These are phyloP conservation scores for Lethenteron reissneri DNA, from an alignment of 2,113 vertebrate species.

Conservation along the genomic window DNA sequence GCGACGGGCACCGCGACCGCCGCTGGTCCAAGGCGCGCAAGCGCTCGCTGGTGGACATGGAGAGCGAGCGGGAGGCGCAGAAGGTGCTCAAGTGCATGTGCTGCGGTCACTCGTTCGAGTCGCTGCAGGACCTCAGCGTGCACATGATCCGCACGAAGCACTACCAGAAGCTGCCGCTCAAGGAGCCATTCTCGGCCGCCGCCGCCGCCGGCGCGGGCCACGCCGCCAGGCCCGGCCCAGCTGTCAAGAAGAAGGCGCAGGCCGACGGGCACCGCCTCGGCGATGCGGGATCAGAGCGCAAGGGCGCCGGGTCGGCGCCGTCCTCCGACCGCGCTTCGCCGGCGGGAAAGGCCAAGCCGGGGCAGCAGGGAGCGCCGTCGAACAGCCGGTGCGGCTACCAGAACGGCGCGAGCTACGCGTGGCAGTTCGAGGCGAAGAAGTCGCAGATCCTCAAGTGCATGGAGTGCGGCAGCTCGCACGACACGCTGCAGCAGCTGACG, in stretches of 20 bases:
- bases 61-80: constrained; percentile 79
- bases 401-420: constrained; percentile 88
- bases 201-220: no score
- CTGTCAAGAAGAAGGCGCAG: no score
- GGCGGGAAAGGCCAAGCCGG: no score
- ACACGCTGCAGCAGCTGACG: constrained; percentile 84
- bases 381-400: constrained; percentile 88
- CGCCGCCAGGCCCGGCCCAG: no score
- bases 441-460: constrained; percentile 96
- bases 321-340: no score
- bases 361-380: constrained; percentile 10
- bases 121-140: constrained; percentile 85
- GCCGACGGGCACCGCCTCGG: no score
- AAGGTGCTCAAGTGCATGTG: constrained; percentile 98
- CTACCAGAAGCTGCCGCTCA: constrained; percentile 99
- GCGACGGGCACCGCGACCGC: constrained; percentile 47
- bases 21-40: constrained; percentile 75
- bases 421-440: constrained; percentile 98
- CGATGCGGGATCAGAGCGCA: no score
- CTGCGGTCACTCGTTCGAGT: constrained; percentile 91
- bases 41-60: constrained; percentile 73
- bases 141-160: constrained; percentile 99
- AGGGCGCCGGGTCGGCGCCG: no score
- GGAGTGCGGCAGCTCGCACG: constrained; percentile 93
- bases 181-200: constrained; percentile 46